A percentile compares a stretch with the other conserved stretches of the same genome.
These are phyloP conservation scores for Nannoperca australis DNA, from an alignment of 2,797 vertebrate species.

Conservation along the genomic window DNA sequence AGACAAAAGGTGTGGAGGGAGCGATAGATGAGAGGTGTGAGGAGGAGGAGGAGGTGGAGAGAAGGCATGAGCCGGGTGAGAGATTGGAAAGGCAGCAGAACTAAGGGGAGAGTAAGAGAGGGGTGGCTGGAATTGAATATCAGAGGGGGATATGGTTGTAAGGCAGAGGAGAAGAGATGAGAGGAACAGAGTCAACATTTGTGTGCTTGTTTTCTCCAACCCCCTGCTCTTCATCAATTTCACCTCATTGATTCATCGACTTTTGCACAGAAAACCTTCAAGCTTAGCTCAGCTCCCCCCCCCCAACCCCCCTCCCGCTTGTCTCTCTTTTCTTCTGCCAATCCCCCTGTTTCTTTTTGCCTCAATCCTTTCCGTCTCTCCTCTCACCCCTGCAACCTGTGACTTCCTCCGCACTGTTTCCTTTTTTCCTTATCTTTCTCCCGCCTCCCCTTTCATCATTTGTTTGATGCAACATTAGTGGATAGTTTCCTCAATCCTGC, in stretches of 20 bases:
- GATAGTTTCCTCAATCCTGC: conserved; percentile 70
- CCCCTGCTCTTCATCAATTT: conserved; percentile 76
- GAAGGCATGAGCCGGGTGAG: conserved; percentile 46
- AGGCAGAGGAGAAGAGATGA: conserved; percentile 69
- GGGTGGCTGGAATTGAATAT: conserved; percentile 62
- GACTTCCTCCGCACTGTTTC: conserved; percentile 67
- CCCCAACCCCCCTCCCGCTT: conserved; percentile 2
- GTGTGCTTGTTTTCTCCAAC: conserved; percentile 65
- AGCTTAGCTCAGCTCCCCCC: conserved; percentile 57
- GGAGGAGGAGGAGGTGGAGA: conserved; percentile 41
- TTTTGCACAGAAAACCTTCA: conserved; percentile 68
- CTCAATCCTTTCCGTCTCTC: conserved; percentile 70
- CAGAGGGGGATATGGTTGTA: conserved; percentile 68
- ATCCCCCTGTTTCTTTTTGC: conserved; percentile 64
- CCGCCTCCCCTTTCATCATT: conserved; percentile 69
- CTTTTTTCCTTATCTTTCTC: conserved; percentile 43
- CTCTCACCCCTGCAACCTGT: conserved; percentile 75
- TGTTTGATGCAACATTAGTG: conserved; percentile 74
- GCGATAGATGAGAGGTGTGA: conserved; percentile 54
- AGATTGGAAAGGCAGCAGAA: conserved; percentile 63
- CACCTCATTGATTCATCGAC: conserved; percentile 75
- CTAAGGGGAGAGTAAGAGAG: conserved; percentile 35
- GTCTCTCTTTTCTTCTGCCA: conserved; percentile 58
- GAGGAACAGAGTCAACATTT: conserved; percentile 78
- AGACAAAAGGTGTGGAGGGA: conserved; percentile 67